Base-by-base conservation (phyloP, 1,140 invertebrate species). In the Wiebesia pumilae region DNA sequence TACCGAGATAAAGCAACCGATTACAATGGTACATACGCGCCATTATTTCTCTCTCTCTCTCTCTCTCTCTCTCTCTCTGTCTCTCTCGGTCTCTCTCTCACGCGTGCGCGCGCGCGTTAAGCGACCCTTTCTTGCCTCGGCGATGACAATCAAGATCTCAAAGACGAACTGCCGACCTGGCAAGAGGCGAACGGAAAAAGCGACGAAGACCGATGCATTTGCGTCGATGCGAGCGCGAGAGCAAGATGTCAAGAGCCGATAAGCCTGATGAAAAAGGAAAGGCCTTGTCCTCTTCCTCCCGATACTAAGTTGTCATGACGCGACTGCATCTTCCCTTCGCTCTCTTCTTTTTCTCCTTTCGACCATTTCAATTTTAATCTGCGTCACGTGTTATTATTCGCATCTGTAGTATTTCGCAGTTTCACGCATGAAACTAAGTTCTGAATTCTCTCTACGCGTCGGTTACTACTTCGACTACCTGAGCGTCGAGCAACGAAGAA, bases 111-210 rank as follows among this genome's bases (percentile, higher is more conserved):
- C 54, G 12, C 2, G 79, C 65, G 75, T 85, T 85, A 85, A 79
- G 83, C 80, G 65, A 81, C 33, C 78, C 33, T 71, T 85, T 81
- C 84, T 85, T 58, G 33, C 24, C 24, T 0, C 62, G 30, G 78
- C 78, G 84, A 85, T 85, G 84, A 81, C 77, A 78, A 85, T 85
- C 84, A 85, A 85, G 84, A 81, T 85, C 84, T 85, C 51, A 81
- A 58, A 81, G 77, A 69, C 83, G 75, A 86, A 83, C 24, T 0
- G 58, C 65, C 38, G 6, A 43, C 69, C 54, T 65, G 67, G 88
- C 87, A 87, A 87, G 84, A 54, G 81, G 30, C 35, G 24, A 47
- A 67, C 38, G 30, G 83, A 77, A 77, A 65, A 62, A 73, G 43
- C 0, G 40, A 54, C 9, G 43, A n/a, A 65, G 33, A 27, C 38